Percentiles rank a stretch among this genome's conserved stretches.
These are phyloP conservation scores for Hypanus sabinus DNA, from an alignment of 2,113 vertebrate species.

Conservation along the genomic window DNA sequence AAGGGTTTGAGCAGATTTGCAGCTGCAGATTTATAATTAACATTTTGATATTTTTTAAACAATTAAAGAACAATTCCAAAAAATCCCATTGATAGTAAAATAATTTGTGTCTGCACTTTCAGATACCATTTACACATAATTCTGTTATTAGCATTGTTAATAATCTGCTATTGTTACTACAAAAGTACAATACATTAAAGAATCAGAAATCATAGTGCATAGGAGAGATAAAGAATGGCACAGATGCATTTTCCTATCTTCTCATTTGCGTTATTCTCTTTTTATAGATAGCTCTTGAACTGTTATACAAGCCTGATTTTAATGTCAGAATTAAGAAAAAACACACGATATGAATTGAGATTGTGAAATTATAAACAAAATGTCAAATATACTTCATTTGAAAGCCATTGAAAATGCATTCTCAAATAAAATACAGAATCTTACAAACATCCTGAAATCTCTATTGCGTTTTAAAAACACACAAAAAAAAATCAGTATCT, in stretches of 20 bases:
- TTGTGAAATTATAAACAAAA: constrained; percentile 17
- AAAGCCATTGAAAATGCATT: not conserved
- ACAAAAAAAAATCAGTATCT: too few species aligned
- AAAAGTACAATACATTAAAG: not conserved
- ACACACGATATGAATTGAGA: not conserved
- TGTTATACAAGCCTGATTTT: not conserved
- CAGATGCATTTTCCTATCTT: not conserved
- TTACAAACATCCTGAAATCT: not conserved
- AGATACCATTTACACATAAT: not conserved
- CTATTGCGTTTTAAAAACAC: not conserved
- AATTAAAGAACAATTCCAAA: not conserved
- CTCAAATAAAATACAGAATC: not conserved
- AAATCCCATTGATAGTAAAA: not conserved
- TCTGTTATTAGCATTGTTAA: not conserved
- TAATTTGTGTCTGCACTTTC: not conserved
- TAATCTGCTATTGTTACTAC: not conserved
- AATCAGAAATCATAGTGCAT: not conserved
- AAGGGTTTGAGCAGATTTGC: not conserved
- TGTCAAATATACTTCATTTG: not conserved
- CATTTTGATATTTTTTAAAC: not conserved
- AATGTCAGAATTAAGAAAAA: not conserved
- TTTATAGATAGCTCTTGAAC: not conserved
- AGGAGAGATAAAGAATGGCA: not conserved
- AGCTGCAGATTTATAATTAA: not conserved
- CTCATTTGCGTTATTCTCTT: not conserved